phyloP scores from a whole-genome alignment of 2,888 invertebrate species.

The Dendrolimus pini region DNA sequence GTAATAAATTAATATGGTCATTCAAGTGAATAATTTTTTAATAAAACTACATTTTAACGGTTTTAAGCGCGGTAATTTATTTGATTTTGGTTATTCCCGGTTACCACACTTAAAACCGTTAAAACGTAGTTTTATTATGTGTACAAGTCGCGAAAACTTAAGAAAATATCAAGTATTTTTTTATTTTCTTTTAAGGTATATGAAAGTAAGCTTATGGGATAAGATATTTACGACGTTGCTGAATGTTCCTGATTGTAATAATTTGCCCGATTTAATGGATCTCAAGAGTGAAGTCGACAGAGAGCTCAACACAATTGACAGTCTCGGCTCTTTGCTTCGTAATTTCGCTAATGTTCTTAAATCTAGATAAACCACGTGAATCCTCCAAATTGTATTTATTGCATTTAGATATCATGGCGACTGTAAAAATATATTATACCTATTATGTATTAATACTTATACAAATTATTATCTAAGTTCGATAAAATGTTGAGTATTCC shows the following conservation, averaged over 20 bases:
- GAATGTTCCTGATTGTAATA: slow-evolving; percentile 87
- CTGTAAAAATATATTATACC: slow-evolving; percentile 58
- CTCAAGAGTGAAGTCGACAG: slow-evolving; percentile 68
- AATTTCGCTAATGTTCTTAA: slow-evolving; percentile 74
- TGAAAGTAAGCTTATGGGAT: slow-evolving; percentile 85
- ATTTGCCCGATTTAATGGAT: slow-evolving; percentile 83
- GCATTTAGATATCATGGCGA: slow-evolving; percentile 67
- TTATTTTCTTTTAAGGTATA: slow-evolving; percentile 71
- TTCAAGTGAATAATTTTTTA: too few relatives aligned
- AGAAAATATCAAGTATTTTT: slow-evolving; percentile 81
- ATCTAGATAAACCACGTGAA: slow-evolving; percentile 59
- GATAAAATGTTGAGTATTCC: slow-evolving; percentile 38
- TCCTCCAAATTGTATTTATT: slow-evolving; percentile 61
- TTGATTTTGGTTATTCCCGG: too few relatives aligned
- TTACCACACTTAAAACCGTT: too few relatives aligned
- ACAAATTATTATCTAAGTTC: slow-evolving; percentile 48
- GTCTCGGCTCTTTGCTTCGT: slow-evolving; percentile 54
- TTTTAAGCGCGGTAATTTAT: too few relatives aligned
- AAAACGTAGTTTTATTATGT: too few relatives aligned
- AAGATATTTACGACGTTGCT: slow-evolving; percentile 87
- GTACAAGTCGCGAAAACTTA: slow-evolving; percentile 19
- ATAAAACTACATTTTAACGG: too few relatives aligned
- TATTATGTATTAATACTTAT: slow-evolving; percentile 52
- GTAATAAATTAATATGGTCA: too few relatives aligned
- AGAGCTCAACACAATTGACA: slow-evolving; percentile 50